Evolutionary conservation across 2,888 invertebrate genomes (phyloP).

Genomic region (Caradrina clavipalpis): DNA sequence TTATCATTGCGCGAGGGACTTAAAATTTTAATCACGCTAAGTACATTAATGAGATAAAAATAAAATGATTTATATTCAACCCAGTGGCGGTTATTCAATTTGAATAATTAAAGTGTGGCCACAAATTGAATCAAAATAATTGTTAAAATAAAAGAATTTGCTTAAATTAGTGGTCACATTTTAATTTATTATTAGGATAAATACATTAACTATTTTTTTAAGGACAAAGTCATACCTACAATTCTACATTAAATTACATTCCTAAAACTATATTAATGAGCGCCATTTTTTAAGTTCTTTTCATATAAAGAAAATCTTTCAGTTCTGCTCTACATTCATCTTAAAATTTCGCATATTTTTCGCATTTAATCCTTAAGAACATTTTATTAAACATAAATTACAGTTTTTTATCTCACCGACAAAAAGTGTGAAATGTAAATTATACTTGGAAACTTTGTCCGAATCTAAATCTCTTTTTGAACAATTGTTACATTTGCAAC

Average conservation of each 20-base stretch:
- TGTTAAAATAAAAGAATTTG: not conserved
- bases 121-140: slow-evolving; percentile 10
- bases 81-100: slow-evolving; percentile 18
- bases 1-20: not conserved
- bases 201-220: not conserved
- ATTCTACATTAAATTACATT: not conserved
- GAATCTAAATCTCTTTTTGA: slow-evolving; percentile 39
- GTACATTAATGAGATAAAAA: slow-evolving; percentile 36
- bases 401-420: not conserved
- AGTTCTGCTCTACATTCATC: not conserved
- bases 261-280: not conserved
- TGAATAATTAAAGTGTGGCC: slow-evolving; percentile 27
- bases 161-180: not conserved
- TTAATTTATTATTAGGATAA: slow-evolving; percentile 25
- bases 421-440: slow-evolving; percentile 29
- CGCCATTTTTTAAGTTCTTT: too few relatives aligned
- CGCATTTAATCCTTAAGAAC: slow-evolving; percentile 3
- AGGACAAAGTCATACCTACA: too few relatives aligned
- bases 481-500: slow-evolving; percentile 57
- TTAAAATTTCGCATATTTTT: not conserved
- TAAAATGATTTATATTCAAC: slow-evolving; percentile 18
- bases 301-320: too few relatives aligned
- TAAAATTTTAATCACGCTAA: slow-evolving; percentile 21
- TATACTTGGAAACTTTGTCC: slow-evolving; percentile 31
- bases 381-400: slow-evolving; percentile 21